These are phyloP conservation scores for Hipposideros larvatus DNA, from an alignment of 2,797 vertebrate species.

Conservation along the genomic window DNA sequence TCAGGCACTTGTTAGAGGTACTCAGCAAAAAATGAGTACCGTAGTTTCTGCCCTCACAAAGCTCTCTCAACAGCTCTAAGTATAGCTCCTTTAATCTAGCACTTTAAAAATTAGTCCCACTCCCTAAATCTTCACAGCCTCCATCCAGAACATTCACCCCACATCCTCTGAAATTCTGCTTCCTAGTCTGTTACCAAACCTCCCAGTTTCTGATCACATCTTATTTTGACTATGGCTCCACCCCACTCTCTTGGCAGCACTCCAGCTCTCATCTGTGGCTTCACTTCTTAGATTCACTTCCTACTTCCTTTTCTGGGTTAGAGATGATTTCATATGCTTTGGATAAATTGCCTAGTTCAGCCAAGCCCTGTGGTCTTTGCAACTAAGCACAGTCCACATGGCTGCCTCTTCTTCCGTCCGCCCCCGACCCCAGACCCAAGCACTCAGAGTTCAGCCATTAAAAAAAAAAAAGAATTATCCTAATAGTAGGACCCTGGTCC, in stretches of 20 bases:
- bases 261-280: not conserved
- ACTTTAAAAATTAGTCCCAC: not conserved
- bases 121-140: not conserved
- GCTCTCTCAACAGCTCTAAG: not conserved
- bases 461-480: not conserved
- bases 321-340: not conserved
- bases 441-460: not conserved
- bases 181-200: not conserved
- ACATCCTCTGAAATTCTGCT: not conserved
- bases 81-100: not conserved
- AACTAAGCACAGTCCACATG: not conserved
- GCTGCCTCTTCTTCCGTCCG: not conserved
- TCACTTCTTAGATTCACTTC: slow-evolving; percentile 43
- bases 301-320: slow-evolving; percentile 34
- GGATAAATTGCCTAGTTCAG: not conserved
- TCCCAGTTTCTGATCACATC: not conserved
- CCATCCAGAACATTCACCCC: not conserved
- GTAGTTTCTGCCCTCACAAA: not conserved
- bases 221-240: not conserved
- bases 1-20: not conserved
- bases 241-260: not conserved
- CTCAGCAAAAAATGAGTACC: not conserved
- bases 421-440: not conserved
- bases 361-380: not conserved
- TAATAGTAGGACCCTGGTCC: not conserved